A percentile compares a stretch with the other conserved stretches of the same genome.
Evolutionary conservation across 2,888 invertebrate genomes (phyloP).

Genomic region (Orchestes rusci): DNA sequence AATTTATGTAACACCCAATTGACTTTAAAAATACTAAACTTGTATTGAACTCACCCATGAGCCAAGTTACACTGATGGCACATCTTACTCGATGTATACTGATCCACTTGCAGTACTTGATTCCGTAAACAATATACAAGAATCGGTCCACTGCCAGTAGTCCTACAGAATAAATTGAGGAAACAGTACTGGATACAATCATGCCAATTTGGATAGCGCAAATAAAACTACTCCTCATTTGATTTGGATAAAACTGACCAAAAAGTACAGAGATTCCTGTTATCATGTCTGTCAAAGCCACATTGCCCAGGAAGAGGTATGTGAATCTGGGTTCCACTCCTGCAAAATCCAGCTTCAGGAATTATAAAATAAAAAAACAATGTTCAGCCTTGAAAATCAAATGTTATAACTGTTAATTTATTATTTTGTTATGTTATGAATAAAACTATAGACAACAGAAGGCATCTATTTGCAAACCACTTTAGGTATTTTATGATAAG

Average conservation of each 20-base stretch:
- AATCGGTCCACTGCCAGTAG: constrained; percentile 58
- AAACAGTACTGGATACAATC: constrained; percentile 56
- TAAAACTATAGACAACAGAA: no score
- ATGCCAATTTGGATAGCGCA: constrained; percentile 47
- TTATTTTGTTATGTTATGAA: no score
- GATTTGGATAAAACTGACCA: constrained; percentile 44
- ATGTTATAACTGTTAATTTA: no score
- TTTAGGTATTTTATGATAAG: no score
- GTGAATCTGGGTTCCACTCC: constrained; percentile 57
- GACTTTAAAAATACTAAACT: no score
- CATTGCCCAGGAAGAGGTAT: constrained; percentile 58
- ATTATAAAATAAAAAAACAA: neutral
- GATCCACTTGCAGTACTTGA: constrained; percentile 56
- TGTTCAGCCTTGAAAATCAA: neutral
- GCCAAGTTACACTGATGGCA: constrained; percentile 51
- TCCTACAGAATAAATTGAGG: constrained; percentile 58
- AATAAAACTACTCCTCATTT: constrained; percentile 38
- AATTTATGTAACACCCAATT: no score
- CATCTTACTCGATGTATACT: constrained; percentile 52
- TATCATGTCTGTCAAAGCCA: constrained; percentile 57
- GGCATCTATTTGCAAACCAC: no score
- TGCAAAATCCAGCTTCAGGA: no score
- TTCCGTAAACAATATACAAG: constrained; percentile 57
- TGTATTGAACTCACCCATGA: constrained; percentile 49
- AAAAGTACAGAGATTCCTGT: constrained; percentile 54